phyloP scores from a whole-genome alignment of 1,140 invertebrate species.

The Drosophila virilis region DNA sequence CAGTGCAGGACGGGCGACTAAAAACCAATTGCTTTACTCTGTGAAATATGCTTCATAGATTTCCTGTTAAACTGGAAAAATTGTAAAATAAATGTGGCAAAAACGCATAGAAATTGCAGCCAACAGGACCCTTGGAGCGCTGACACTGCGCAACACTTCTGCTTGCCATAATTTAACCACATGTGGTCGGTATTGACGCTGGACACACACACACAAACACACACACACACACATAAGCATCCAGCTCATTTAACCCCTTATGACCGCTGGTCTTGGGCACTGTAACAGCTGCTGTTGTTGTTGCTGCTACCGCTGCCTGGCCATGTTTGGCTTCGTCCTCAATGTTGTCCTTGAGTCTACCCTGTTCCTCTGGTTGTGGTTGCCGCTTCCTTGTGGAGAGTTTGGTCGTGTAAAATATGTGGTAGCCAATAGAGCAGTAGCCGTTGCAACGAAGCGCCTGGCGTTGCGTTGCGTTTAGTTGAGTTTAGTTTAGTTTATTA shows the following conservation, averaged over 20 bases:
- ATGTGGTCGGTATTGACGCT: conserved; percentile 77
- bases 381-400: neutral
- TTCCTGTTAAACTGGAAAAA: conserved; percentile 68
- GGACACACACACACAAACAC: conserved; percentile 28
- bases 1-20: conserved; percentile 22
- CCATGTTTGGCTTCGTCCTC: conserved; percentile 25
- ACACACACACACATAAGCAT: conserved; percentile 6
- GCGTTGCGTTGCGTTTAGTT: conserved; percentile 18
- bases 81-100: conserved; percentile 56
- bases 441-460: neutral
- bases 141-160: conserved; percentile 15
- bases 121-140: conserved; percentile 20
- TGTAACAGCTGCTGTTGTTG: conserved; percentile 35
- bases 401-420: neutral
- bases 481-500: conserved; percentile 63
- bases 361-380: neutral
- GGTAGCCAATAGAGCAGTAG: neutral
- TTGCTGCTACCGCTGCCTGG: conserved; percentile 18
- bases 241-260: conserved; percentile 73
- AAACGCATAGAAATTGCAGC: conserved; percentile 34
- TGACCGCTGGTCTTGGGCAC: conserved; percentile 56
- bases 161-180: conserved; percentile 77
- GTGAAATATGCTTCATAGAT: conserved; percentile 81
- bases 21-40: conserved; percentile 68
- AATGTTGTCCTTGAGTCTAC: conserved; percentile 46